A percentile compares a stretch with the other conserved stretches of the same genome.
Evolutionary conservation across 2,797 vertebrate genomes (phyloP).

Genomic region (Acipenser oxyrinchus): DNA sequence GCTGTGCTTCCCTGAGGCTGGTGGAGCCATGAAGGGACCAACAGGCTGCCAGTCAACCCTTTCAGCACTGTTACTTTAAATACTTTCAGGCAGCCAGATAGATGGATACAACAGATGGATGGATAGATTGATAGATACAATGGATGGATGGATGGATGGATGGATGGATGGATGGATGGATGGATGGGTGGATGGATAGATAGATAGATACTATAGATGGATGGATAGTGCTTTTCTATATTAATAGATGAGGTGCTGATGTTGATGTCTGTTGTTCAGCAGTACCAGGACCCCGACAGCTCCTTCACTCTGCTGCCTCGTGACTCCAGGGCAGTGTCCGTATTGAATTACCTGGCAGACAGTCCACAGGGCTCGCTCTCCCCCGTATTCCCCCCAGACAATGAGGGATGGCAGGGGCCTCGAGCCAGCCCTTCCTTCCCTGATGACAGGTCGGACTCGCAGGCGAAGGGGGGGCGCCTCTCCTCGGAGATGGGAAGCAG

Average conservation of each 20-base stretch:
- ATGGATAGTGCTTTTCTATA: not conserved
- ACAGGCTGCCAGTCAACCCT: too few species aligned
- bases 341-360: constrained; percentile 73
- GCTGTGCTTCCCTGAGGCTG: too few species aligned
- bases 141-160: not conserved
- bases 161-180: not conserved
- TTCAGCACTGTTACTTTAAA: too few species aligned
- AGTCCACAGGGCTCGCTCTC: constrained; percentile 17
- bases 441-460: constrained; percentile 30
- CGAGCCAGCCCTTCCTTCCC: not conserved
- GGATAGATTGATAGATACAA: not conserved
- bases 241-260: not conserved
- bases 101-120: not conserved
- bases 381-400: constrained; percentile 17
- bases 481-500: not conserved
- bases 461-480: constrained; percentile 23
- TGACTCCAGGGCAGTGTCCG: constrained; percentile 60
- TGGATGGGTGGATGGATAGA: too few species aligned
- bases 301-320: constrained; percentile 44
- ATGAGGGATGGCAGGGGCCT: not conserved
- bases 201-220: too few species aligned
- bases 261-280: constrained; percentile 63
- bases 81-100: not conserved
- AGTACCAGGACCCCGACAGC: constrained; percentile 51
- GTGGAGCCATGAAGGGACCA: too few species aligned